Percentiles rank a stretch among this genome's conserved stretches.
Conservation (phyloP, 2,113 vertebrate species). For the Myocastor coypus region DNA sequence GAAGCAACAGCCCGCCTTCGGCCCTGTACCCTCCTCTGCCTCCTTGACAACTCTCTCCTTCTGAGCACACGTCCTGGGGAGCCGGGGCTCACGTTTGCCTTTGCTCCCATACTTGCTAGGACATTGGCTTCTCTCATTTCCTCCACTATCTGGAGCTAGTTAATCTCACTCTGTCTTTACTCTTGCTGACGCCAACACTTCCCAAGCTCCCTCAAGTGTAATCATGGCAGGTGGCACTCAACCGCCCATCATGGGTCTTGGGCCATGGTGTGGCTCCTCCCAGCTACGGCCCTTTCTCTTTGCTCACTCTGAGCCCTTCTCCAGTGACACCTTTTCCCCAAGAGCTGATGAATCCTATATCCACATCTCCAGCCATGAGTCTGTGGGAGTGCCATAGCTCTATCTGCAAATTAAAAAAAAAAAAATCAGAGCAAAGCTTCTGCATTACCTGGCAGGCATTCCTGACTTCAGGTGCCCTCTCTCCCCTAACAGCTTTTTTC, state of each 20-base stretch:
- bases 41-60: background rate
- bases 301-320: background rate
- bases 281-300: background rate
- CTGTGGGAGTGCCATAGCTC: background rate
- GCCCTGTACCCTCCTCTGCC: background rate
- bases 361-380: background rate
- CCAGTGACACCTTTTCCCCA: too few species aligned
- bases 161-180: background rate
- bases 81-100: background rate
- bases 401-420: too few species aligned
- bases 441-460: background rate
- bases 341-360: background rate
- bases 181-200: background rate
- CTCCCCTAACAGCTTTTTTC: background rate
- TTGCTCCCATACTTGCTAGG: too few species aligned
- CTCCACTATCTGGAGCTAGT: background rate
- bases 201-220: background rate
- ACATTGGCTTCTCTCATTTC: background rate
- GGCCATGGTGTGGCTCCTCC: background rate
- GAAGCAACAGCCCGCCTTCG: background rate
- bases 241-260: background rate
- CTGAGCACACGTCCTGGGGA: background rate
- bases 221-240: background rate
- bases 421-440: background rate
- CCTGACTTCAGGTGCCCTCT: background rate